Evolutionary conservation across 2,797 vertebrate genomes (phyloP).

Genomic region (Xenentodon cancila): DNA sequence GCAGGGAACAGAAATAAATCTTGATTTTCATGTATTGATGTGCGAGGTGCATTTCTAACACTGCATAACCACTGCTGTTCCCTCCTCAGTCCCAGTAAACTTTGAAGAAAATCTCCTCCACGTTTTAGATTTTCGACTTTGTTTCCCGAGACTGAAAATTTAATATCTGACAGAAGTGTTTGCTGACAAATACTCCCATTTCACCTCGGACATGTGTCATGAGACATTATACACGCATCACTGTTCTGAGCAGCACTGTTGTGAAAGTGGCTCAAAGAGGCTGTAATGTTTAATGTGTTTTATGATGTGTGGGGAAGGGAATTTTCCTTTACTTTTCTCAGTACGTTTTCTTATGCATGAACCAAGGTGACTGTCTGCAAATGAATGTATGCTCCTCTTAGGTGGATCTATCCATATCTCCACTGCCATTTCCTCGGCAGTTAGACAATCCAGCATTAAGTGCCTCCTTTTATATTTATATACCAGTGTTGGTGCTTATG

Average conservation of each 20-base stretch:
- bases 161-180: conserved; percentile 58
- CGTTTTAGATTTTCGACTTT: conserved; percentile 31
- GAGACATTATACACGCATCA: conserved; percentile 53
- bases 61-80: conserved; percentile 39
- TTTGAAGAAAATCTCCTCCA: conserved; percentile 56
- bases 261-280: conserved; percentile 47
- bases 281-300: conserved; percentile 41
- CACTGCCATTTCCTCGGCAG: conserved; percentile 61
- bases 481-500: conserved; percentile 69
- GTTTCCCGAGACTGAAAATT: conserved; percentile 52
- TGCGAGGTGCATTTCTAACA: conserved; percentile 38
- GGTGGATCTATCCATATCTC: conserved; percentile 46
- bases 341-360: conserved; percentile 24
- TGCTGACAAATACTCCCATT: conserved; percentile 65
- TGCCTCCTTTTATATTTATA: conserved; percentile 79
- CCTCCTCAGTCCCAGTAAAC: conserved; percentile 44
- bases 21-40: conserved; percentile 50
- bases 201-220: conserved; percentile 61
- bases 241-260: conserved; percentile 32
- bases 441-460: conserved; percentile 74
- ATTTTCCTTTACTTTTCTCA: conserved; percentile 27
- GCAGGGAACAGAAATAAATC: conserved; percentile 41
- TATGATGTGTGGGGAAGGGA: conserved; percentile 25
- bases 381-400: conserved; percentile 45
- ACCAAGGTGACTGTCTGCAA: conserved; percentile 58